These are phyloP conservation scores for Petrolisthes cinctipes DNA, from an alignment of 2,888 invertebrate genomes.

Conservation along the genomic window DNA sequence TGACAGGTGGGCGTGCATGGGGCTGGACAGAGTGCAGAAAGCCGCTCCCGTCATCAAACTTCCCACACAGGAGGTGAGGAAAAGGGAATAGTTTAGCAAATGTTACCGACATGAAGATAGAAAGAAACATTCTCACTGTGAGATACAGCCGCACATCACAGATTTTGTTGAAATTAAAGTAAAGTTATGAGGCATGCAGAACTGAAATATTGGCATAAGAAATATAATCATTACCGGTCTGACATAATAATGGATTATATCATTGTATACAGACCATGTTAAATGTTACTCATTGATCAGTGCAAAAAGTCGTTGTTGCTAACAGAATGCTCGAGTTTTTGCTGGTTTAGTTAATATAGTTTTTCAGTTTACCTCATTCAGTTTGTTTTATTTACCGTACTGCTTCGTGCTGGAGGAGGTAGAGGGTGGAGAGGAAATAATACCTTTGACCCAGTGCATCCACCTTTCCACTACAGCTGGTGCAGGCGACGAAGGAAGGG, in stretches of 20 bases:
- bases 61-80: conserved; percentile 40
- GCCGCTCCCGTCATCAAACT: conserved; percentile 42
- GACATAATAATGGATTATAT: too few relatives aligned
- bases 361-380: neutral
- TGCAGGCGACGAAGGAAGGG: conserved; percentile 8
- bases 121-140: neutral
- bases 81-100: neutral
- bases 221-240: too few relatives aligned
- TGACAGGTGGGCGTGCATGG: conserved; percentile 51
- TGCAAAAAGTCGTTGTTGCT: too few relatives aligned
- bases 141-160: neutral
- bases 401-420: too few relatives aligned
- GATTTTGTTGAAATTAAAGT: too few relatives aligned
- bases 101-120: neutral
- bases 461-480: conserved; percentile 25
- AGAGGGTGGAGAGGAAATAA: too few relatives aligned
- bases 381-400: too few relatives aligned
- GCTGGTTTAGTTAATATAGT: neutral
- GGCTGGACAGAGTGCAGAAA: conserved; percentile 40
- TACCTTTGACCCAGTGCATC: neutral
- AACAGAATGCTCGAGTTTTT: too few relatives aligned
- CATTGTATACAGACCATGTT: too few relatives aligned
- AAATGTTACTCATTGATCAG: too few relatives aligned
- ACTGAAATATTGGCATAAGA: too few relatives aligned
- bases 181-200: neutral